Base-by-base conservation (phyloP, 64 coral and sea anemone genomes). In the Pocillopora damicornis region DNA sequence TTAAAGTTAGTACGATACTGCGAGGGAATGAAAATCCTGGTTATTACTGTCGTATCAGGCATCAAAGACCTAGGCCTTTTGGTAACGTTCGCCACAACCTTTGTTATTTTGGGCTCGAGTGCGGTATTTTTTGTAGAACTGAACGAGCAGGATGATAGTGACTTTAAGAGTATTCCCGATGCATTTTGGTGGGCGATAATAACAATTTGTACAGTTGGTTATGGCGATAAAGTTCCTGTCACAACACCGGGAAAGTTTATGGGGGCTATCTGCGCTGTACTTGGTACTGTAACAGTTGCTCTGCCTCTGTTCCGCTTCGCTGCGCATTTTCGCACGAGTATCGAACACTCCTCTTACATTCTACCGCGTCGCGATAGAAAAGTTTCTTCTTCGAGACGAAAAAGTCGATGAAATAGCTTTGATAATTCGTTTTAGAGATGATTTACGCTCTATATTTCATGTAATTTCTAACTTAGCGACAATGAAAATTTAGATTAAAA, bases 161-260 rank as follows among this genome's bases (percentile, higher is more conserved):
- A 92, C 34, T 95, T 95, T 76, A 13, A 67, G 15, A 95, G 94
- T 64, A 86, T 95, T 9, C 94, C 94, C 14, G 82, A 86, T 78
- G 81, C 90, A 5, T 95, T 95, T 92, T 95, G 94, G 94, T 95
- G 94, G 94, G 87, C 94, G 9, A 92, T 95, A 65, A 88, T 95
- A 2, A 95, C 94, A 18, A 95, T 95, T 2, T 92, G 90, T 25
- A 95, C 94, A 15, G 91, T 95, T n/a, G 94, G 94, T 13, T 95
- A 95, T 65, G 94, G 94, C 3, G 94, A 95, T 77, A 92, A 92
- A 73, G 80, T 92, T 22, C 94, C 94, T 11, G 63, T 86, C 1
- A 88, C 94, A 0, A 60, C 57, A 17, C 64, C 67, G 51, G 94
- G 94, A 2, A 95, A 95, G 73, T 58, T 92, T 26, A 15, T 95